Evolutionary conservation across 2,113 vertebrate genomes (phyloP).

Genomic region (Drymodes brunneopygia): DNA sequence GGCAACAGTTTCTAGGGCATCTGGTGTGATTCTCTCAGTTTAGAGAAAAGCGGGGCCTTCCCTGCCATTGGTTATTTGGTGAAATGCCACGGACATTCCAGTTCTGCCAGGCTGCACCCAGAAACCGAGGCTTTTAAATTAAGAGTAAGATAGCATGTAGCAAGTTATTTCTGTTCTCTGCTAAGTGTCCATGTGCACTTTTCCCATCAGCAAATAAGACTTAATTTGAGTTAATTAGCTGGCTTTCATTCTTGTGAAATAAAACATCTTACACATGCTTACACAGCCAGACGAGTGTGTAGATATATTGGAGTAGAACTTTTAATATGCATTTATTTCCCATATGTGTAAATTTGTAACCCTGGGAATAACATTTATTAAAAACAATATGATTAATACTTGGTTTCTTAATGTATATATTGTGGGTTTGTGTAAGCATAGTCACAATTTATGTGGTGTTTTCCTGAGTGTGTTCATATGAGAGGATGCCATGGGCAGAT

Average conservation of each 20-base stretch:
- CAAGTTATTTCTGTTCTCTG: not conserved
- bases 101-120: not conserved
- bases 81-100: not conserved
- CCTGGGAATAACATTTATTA: not conserved
- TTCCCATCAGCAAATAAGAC: not conserved
- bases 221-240: not conserved
- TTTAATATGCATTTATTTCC: not conserved
- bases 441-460: not conserved
- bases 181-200: not conserved
- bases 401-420: not conserved
- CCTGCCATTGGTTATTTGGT: not conserved
- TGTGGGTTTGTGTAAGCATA: accelerated
- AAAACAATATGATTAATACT: not conserved
- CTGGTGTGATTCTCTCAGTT: not conserved
- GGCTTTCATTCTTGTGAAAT: not conserved
- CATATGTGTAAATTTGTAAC: not conserved
- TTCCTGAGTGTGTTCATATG: not conserved
- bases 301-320: not conserved
- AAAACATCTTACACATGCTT: not conserved
- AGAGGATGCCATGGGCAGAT: not conserved
- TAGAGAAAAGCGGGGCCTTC: not conserved
- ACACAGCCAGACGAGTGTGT: not conserved
- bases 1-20: not conserved
- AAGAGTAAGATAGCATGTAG: not conserved
- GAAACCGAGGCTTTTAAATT: not conserved